phyloP scores from a whole-genome alignment of 1,140 invertebrate genomes.

The Homalodisca vitripennis region DNA sequence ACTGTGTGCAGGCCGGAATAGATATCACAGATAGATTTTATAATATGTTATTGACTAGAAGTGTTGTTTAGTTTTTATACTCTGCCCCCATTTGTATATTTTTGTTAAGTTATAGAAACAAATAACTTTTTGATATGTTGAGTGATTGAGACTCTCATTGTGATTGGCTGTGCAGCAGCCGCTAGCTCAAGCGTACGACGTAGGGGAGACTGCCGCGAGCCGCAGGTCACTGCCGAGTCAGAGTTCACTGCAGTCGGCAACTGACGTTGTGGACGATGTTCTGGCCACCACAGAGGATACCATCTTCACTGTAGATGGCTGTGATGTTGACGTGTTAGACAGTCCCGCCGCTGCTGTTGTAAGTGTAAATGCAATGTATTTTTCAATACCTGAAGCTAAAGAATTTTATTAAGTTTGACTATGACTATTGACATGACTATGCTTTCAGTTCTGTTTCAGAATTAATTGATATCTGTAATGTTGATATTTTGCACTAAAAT shows the following conservation, averaged over 20 bases:
- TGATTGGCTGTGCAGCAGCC: background rate
- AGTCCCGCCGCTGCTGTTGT: too few relatives aligned
- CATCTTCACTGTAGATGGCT: too few relatives aligned
- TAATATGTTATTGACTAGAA: background rate
- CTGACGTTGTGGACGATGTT: slow-evolving; percentile 17
- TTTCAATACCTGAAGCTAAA: too few relatives aligned
- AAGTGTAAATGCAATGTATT: too few relatives aligned
- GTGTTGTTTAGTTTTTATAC: background rate
- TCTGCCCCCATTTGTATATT: background rate
- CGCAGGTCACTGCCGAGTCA: background rate
- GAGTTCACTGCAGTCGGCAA: slow-evolving; percentile 32
- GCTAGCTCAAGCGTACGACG: background rate
- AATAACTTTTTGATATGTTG: background rate
- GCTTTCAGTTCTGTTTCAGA: too few relatives aligned
- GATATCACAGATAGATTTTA: background rate
- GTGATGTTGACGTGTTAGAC: too few relatives aligned
- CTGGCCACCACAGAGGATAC: too few relatives aligned
- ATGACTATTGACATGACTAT: too few relatives aligned
- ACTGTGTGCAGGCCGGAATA: background rate
- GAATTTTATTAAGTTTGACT: too few relatives aligned
- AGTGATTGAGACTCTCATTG: background rate
- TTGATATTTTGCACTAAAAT: too few relatives aligned
- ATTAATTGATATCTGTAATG: too few relatives aligned
- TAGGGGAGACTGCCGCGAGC: background rate
- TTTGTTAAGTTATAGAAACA: background rate